Percentiles rank a stretch among this genome's conserved stretches.
Conservation (phyloP, 2,797 vertebrate genomes). For the Macropus fuliginosus region DNA sequence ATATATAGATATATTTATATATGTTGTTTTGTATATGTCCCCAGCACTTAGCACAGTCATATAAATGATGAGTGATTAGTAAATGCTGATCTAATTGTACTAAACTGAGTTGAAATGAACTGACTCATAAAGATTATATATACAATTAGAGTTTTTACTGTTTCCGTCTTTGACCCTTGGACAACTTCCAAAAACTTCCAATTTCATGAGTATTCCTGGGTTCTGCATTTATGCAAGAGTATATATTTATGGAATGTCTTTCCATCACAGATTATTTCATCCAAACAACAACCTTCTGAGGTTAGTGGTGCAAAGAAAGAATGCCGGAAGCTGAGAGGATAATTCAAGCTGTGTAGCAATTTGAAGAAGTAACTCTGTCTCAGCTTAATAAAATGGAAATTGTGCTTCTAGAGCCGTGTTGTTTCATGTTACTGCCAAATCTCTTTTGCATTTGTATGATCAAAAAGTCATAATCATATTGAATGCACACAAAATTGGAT, state of each 20-base stretch:
- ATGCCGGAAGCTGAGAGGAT: conserved; percentile 68
- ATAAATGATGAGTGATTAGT: neutral
- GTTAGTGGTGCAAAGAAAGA: conserved; percentile 77
- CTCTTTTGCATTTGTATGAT: conserved; percentile 80
- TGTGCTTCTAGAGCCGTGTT: conserved; percentile 73
- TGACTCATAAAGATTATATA: neutral
- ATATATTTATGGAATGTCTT: neutral
- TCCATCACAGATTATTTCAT: conserved; percentile 7
- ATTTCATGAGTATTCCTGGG: conserved; percentile 51
- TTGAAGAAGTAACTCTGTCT: conserved; percentile 75
- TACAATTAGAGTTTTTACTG: conserved; percentile 61
- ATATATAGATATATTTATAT: neutral
- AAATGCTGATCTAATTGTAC: neutral
- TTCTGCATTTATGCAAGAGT: conserved; percentile 69
- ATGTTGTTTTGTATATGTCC: neutral
- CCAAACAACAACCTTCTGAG: conserved; percentile 67
- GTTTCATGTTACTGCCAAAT: conserved; percentile 78
- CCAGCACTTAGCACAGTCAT: neutral
- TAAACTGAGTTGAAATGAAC: neutral
- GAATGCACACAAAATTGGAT: conserved; percentile 80
- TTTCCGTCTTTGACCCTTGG: conserved; percentile 19
- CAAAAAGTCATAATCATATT: conserved; percentile 80
- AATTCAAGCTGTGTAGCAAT: conserved; percentile 80
- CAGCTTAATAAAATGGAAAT: conserved; percentile 81
- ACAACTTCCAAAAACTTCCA: conserved; percentile 67